Percentiles rank a stretch among this genome's conserved stretches.
Evolutionary conservation across 2,797 vertebrate genomes (phyloP).

Genomic region (Ctenochaetus hawaiiensis): DNA sequence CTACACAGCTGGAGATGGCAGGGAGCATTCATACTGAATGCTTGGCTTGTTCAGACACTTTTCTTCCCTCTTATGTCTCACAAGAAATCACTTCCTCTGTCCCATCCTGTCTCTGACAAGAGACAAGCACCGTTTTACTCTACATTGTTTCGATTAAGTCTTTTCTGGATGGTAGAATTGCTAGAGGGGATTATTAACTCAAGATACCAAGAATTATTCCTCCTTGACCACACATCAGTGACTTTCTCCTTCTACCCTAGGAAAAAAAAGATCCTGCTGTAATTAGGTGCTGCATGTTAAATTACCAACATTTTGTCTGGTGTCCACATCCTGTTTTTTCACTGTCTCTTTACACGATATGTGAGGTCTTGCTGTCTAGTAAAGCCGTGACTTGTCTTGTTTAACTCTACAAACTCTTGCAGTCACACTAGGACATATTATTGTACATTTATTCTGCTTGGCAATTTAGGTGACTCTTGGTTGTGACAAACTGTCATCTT

Average conservation of each 20-base stretch:
- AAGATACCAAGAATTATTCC: slow-evolving; percentile 24
- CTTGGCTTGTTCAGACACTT: slow-evolving; percentile 79
- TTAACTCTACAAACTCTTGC: slow-evolving; percentile 23
- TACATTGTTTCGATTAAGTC: slow-evolving; percentile 50
- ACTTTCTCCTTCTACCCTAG: not conserved
- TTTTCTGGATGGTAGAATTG: slow-evolving; percentile 27
- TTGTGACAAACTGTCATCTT: slow-evolving; percentile 46
- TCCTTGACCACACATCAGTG: not conserved
- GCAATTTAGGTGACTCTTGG: slow-evolving; percentile 27
- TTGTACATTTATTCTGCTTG: slow-evolving; percentile 27
- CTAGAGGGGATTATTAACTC: slow-evolving; percentile 38
- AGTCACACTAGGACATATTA: slow-evolving; percentile 23
- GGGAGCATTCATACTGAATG: slow-evolving; percentile 77
- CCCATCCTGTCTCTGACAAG: slow-evolving; percentile 69
- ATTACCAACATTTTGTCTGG: not conserved
- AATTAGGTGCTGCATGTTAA: not conserved
- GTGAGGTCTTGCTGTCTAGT: slow-evolving; percentile 13
- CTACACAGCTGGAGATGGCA: slow-evolving; percentile 79
- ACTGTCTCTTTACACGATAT: slow-evolving; percentile 5
- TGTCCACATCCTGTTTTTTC: slow-evolving; percentile 16
- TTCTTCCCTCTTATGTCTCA: slow-evolving; percentile 68
- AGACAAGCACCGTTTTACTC: slow-evolving; percentile 48
- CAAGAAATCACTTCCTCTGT: slow-evolving; percentile 77
- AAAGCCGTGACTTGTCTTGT: slow-evolving; percentile 21
- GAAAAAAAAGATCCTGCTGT: not conserved